These are phyloP conservation scores for Ochotona princeps DNA, from an alignment of 2,113 vertebrate genomes.

Conservation along the genomic window DNA sequence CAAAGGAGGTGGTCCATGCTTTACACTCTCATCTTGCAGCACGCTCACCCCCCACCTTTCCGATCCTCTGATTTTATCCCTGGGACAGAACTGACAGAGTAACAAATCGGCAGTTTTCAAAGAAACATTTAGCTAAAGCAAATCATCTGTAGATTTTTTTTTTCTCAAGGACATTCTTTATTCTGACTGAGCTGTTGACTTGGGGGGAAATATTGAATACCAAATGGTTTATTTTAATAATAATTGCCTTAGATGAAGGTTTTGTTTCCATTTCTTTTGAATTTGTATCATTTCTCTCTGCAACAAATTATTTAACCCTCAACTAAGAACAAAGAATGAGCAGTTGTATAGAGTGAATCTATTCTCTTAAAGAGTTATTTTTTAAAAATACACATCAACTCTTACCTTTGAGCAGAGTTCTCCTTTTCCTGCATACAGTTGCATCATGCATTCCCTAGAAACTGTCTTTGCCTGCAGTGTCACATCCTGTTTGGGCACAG, in stretches of 20 bases:
- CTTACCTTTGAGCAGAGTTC: not conserved
- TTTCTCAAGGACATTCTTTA: slow-evolving; percentile 36
- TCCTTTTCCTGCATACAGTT: not conserved
- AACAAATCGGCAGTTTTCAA: slow-evolving; percentile 37
- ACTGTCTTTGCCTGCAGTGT: not conserved
- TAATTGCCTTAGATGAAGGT: slow-evolving; percentile 15
- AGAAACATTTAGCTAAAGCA: not conserved
- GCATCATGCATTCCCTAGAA: not conserved
- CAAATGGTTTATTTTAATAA: slow-evolving; percentile 23
- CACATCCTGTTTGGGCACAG: no score
- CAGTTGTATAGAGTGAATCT: not conserved
- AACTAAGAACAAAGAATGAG: not conserved
- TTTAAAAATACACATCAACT: not conserved
- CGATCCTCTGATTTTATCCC: not conserved
- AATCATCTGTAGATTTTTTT: not conserved
- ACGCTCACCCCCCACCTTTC: not conserved
- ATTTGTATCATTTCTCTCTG: not conserved
- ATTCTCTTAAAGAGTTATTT: not conserved
- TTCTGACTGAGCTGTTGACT: not conserved
- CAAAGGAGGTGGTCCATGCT: not conserved
- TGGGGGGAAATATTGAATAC: not conserved
- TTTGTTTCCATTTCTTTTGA: slow-evolving; percentile 12
- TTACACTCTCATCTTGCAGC: not conserved
- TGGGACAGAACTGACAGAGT: not conserved
- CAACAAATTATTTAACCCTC: slow-evolving; percentile 4